Evolutionary conservation across 2,888 invertebrate species (phyloP).

Genomic region (Empis stercorea): DNA sequence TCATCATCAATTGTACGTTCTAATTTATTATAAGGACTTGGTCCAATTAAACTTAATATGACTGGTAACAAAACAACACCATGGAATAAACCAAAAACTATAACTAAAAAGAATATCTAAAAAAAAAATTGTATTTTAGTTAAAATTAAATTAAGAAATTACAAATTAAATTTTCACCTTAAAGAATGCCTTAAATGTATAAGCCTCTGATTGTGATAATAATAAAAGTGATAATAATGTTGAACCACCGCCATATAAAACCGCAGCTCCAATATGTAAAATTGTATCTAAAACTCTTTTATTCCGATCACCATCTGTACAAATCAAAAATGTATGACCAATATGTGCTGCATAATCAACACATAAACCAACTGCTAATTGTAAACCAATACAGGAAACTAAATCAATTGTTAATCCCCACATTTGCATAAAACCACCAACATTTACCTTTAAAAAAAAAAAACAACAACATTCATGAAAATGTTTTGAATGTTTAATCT

Average conservation of each 20-base stretch:
- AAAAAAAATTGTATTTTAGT: conserved; percentile 22
- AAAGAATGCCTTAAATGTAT: conserved; percentile 63
- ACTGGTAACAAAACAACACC: conserved; percentile 65
- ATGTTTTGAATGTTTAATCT: too few species aligned
- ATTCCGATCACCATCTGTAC: conserved; percentile 40
- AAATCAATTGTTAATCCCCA: conserved; percentile 75
- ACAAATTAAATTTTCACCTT: too few species aligned
- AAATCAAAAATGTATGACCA: conserved; percentile 64
- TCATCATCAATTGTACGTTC: too few species aligned
- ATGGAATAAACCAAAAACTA: conserved; percentile 64
- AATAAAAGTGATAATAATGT: conserved; percentile 60
- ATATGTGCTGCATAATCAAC: conserved; percentile 76
- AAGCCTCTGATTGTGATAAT: conserved; percentile 56
- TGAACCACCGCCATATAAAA: conserved; percentile 63
- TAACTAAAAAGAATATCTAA: conserved; percentile 63
- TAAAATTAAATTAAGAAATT: conserved; percentile 4
- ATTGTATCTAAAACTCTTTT: conserved; percentile 51
- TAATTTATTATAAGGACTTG: conserved; percentile 36
- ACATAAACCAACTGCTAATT: conserved; percentile 68
- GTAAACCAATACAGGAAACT: conserved; percentile 66
- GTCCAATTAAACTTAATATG: conserved; percentile 59
- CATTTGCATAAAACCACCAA: conserved; percentile 63
- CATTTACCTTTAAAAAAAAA: conserved; percentile 41
- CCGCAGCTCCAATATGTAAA: conserved; percentile 60
- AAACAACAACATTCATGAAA: too few species aligned